These are phyloP conservation scores for Brienomyrus longianalis DNA, from an alignment of 2,113 vertebrate species.

Conservation along the genomic window DNA sequence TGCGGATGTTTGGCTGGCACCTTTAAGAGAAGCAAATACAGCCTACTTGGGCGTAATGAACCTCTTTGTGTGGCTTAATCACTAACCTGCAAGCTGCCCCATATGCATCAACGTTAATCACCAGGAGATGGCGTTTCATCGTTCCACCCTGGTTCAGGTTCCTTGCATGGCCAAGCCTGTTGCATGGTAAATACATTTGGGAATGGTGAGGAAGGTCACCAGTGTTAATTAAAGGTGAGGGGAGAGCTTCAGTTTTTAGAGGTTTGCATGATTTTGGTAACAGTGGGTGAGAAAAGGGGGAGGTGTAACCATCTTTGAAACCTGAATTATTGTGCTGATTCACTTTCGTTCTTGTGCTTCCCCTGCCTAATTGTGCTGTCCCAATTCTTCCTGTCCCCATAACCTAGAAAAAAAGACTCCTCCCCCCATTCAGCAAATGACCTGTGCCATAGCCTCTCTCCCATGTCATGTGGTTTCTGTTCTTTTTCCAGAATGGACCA, in stretches of 20 bases:
- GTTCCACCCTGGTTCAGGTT: not conserved
- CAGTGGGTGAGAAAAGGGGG: not conserved
- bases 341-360: not conserved
- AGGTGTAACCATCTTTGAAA: not conserved
- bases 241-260: not conserved
- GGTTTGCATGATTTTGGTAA: not conserved
- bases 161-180: not conserved
- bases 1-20: not conserved
- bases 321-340: not conserved
- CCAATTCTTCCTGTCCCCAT: not conserved
- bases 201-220: not conserved
- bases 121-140: not conserved
- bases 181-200: not conserved
- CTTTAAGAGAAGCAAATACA: not conserved
- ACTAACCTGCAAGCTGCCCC: not conserved
- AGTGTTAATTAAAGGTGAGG: not conserved
- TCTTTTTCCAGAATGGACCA: not conserved
- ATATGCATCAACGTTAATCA: not conserved
- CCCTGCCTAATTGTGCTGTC: not conserved
- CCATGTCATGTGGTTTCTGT: not conserved
- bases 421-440: not conserved
- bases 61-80: not conserved
- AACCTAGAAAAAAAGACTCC: not conserved
- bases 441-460: not conserved
- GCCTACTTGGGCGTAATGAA: not conserved